These are phyloP conservation scores for Drosophila nasuta DNA, from an alignment of 1,140 invertebrate genomes.

Conservation along the genomic window DNA sequence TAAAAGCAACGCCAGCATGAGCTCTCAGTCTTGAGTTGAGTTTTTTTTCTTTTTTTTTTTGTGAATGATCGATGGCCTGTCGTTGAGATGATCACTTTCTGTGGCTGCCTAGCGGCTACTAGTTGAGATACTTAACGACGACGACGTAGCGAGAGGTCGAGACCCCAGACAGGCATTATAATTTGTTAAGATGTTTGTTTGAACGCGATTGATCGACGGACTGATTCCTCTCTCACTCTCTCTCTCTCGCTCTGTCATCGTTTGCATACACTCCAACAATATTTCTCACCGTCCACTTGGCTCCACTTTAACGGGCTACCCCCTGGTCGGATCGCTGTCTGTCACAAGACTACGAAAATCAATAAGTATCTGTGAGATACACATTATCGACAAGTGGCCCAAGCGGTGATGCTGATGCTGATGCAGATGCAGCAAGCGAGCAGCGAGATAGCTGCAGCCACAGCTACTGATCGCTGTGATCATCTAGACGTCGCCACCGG, in stretches of 20 bases:
- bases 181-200: conserved; percentile 82
- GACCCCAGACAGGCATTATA: conserved; percentile 52
- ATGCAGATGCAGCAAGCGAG: not conserved
- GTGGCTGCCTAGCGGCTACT: conserved; percentile 83
- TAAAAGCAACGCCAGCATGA: conserved; percentile 59
- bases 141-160: conserved; percentile 9
- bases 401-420: too few species aligned
- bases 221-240: conserved; percentile 10
- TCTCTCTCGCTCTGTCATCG: conserved; percentile 24
- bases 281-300: conserved; percentile 72
- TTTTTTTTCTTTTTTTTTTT: conserved; percentile 2
- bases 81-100: conserved; percentile 80
- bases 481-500: conserved; percentile 48
- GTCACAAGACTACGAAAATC: conserved; percentile 52
- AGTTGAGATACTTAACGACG: conserved; percentile 80
- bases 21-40: conserved; percentile 18
- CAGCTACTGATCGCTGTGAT: conserved; percentile 55
- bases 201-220: conserved; percentile 50
- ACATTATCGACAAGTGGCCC: conserved; percentile 69
- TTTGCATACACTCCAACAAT: conserved; percentile 58
- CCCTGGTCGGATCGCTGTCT: conserved; percentile 32
- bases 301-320: conserved; percentile 42
- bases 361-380: conserved; percentile 56
- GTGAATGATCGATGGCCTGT: conserved; percentile 81
- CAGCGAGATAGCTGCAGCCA: not conserved